Conservation (phyloP, 2,888 invertebrate genomes). For the Chirona hameri region DNA sequence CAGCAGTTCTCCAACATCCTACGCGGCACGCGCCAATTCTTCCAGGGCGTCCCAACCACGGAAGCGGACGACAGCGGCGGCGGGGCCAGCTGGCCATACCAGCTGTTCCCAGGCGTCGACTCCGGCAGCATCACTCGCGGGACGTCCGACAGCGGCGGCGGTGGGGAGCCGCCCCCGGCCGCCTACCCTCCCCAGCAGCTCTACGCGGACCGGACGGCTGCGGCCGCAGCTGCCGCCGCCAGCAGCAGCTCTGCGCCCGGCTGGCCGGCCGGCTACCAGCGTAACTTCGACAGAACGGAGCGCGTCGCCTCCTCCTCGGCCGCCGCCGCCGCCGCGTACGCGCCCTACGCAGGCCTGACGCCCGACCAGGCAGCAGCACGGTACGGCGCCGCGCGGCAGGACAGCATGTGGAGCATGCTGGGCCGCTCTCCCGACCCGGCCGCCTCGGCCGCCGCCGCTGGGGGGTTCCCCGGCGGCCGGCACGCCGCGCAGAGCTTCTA, state of each 20-base stretch:
- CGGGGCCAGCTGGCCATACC: not conserved
- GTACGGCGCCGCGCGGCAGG: not conserved
- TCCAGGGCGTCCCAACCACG: slow-evolving; percentile 7
- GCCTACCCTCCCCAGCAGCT: not conserved
- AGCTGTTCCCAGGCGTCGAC: not conserved
- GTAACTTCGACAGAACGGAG: not conserved
- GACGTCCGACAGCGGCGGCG: not conserved
- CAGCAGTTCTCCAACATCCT: slow-evolving; percentile 24
- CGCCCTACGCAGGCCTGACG: not conserved
- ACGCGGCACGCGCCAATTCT: slow-evolving; percentile 22
- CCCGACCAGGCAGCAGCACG: not conserved
- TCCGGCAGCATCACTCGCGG: not conserved
- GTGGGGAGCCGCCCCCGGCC: not conserved
- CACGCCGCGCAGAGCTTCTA: not conserved
- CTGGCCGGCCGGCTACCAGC: slow-evolving; percentile 11
- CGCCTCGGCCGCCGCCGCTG: not conserved
- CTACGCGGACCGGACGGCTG: not conserved
- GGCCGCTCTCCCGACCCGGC: not conserved
- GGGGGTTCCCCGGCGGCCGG: not conserved
- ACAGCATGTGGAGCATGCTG: not conserved
- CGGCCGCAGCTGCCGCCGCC: not conserved
- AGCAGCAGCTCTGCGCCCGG: not conserved
- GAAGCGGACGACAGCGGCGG: not conserved
- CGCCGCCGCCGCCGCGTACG: not conserved
- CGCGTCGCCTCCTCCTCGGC: not conserved